These are phyloP conservation scores for Catalaphyllia jardinei DNA, from an alignment of 64 coral and sea anemone species.

Conservation along the genomic window DNA sequence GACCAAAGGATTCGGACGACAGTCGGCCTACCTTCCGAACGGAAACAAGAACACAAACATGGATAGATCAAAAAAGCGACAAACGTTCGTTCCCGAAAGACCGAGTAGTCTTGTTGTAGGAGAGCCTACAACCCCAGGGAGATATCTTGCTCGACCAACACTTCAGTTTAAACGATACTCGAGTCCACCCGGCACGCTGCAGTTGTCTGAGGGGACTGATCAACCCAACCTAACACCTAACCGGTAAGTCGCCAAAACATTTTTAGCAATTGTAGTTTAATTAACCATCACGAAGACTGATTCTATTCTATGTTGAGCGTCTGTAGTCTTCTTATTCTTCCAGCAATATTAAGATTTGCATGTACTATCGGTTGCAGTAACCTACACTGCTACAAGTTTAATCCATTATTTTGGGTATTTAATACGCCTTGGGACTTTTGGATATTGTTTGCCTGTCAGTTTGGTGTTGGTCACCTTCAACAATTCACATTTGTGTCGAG, in stretches of 20 bases:
- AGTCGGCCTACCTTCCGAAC: not conserved
- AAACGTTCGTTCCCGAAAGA: constrained; percentile 25
- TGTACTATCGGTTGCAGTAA: constrained; percentile 15
- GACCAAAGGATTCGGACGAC: not conserved
- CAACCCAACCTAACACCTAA: constrained; percentile 13
- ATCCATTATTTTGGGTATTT: not conserved
- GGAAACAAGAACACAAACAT: not conserved
- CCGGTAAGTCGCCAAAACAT: not conserved
- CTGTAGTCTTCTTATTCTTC: not conserved
- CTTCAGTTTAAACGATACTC: constrained; percentile 35
- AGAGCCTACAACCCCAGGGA: constrained; percentile 1
- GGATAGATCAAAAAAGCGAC: constrained; percentile 15
- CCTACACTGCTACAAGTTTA: not conserved
- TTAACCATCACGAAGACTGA: not conserved
- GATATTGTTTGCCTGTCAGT: not conserved
- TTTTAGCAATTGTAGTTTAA: not conserved
- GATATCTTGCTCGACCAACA: constrained; percentile 19
- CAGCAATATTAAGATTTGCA: constrained; percentile 7
- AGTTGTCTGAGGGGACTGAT: not conserved
- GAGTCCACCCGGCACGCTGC: constrained; percentile 24
- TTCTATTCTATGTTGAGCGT: constrained; percentile 30
- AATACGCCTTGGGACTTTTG: not conserved
- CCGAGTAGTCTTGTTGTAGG: not conserved
- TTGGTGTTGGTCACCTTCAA: not conserved
- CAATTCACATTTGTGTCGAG: constrained; percentile 1